phyloP scores from a whole-genome alignment of 1,140 invertebrate genomes.

The Caenorhabditis tropicalis region DNA sequence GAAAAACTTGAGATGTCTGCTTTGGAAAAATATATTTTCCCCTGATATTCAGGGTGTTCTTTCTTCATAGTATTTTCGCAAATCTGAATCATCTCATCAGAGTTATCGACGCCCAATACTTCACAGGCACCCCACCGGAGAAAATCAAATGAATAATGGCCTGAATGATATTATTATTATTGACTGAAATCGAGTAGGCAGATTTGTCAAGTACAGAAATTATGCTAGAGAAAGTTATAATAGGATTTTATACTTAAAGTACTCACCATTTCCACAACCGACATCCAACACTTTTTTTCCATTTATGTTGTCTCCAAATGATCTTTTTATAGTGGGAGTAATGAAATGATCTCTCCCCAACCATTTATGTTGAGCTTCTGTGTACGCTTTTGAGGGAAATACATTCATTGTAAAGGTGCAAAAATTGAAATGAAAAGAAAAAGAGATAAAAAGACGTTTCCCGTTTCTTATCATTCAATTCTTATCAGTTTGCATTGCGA shows the following conservation, averaged over 20 bases:
- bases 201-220: too few relatives aligned
- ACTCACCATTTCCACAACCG: constrained; percentile 55
- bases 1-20: neutral
- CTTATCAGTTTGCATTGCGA: too few relatives aligned
- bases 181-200: too few relatives aligned
- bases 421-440: neutral
- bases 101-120: constrained; percentile 35
- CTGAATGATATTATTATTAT: neutral
- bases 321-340: constrained; percentile 36
- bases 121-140: neutral
- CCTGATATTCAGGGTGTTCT: neutral
- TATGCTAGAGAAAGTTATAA: neutral
- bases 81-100: constrained; percentile 31
- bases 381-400: constrained; percentile 46
- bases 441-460: neutral
- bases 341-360: constrained; percentile 45
- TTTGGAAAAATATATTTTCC: neutral
- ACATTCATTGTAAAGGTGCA: neutral
- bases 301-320: neutral
- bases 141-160: constrained; percentile 36
- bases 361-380: constrained; percentile 50
- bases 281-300: constrained; percentile 51
- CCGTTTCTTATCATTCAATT: neutral
- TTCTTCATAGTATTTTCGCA: neutral
- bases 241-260: neutral